Conservation (phyloP, 2,113 vertebrate species). For the Syrrhaptes paradoxus region DNA sequence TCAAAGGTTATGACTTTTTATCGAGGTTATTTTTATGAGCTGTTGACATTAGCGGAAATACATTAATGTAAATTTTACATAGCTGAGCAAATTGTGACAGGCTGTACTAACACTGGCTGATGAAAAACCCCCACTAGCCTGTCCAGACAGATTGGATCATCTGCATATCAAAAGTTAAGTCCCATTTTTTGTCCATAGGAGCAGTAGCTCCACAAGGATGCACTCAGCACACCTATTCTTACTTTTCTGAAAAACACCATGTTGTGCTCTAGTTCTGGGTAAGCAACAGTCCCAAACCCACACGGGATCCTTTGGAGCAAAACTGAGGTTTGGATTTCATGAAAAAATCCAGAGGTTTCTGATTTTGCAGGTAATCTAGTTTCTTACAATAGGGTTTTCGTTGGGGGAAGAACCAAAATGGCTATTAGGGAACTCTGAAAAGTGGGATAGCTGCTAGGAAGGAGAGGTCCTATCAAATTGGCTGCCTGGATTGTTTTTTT, state of each 20-base stretch:
- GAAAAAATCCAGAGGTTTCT: neutral
- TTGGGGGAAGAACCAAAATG: fast-evolving
- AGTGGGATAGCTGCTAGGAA: neutral
- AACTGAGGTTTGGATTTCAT: neutral
- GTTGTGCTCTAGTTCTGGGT: neutral
- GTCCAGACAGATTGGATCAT: neutral
- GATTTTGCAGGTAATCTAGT: neutral
- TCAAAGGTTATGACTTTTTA: neutral
- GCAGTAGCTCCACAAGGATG: neutral
- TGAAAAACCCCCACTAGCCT: neutral
- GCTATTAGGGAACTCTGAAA: neutral
- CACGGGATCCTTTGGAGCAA: neutral
- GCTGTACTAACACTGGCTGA: neutral
- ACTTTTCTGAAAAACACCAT: neutral
- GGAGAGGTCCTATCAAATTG: neutral
- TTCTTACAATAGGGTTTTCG: neutral
- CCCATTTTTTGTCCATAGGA: neutral
- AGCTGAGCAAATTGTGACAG: neutral
- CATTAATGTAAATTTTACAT: neutral
- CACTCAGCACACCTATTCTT: neutral
- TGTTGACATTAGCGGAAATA: neutral
- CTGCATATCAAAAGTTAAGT: neutral
- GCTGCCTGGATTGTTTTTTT: neutral
- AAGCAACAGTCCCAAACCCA: neutral
- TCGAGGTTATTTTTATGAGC: neutral